Evolutionary conservation across 2,113 vertebrate species (phyloP), one percentile per base, ranked within the genome.

Genomic region (Colinus virginianus): DNA sequence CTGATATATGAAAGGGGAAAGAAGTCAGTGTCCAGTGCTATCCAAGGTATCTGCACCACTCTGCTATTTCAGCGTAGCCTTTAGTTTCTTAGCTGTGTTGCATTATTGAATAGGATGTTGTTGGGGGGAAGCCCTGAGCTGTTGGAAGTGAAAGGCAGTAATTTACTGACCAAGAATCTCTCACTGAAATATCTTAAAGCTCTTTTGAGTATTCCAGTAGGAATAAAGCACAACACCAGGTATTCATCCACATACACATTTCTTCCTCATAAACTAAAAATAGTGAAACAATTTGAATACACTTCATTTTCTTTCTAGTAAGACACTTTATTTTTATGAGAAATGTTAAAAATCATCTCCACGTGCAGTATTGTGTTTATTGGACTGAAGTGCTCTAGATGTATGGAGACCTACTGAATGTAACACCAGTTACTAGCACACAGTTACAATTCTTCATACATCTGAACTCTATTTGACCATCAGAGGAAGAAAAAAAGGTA

Each of bases 401-500:
- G 36, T 38, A 42, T 84, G 78, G 70, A 86, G 84, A 96, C 88
- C 88, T 87, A 71, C 68, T 17, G 11, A 12, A 85, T 6, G 40
- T 46, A 78, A 23, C 78, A 58, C 78, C 94, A 71, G 80, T 80
- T 53, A 53, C 26, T 53, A 30, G 9, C 26, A 92, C 72, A 94
- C 93, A 87, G 91, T 91, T 96, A 90, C 83, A 92, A 53, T 92
- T 12, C 28, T 87, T 96, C 91, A 58, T 86, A 70, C 77, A 90
- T 67, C 81, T 96, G 96, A 97, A 98, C 97, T 97, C 96, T 94
- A 53, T 94, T 97, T 97, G 95, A 97, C 92, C 96, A 88, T 94
- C 92, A 97, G 69, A 95, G 87, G 96, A 97, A 96, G 91, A 94
- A 97, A 93, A 91, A 93, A 84, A 80, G 30, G 80, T 84, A 95